phyloP scores from a whole-genome alignment of 2,888 invertebrate species.

The Limnephilus lunatus region DNA sequence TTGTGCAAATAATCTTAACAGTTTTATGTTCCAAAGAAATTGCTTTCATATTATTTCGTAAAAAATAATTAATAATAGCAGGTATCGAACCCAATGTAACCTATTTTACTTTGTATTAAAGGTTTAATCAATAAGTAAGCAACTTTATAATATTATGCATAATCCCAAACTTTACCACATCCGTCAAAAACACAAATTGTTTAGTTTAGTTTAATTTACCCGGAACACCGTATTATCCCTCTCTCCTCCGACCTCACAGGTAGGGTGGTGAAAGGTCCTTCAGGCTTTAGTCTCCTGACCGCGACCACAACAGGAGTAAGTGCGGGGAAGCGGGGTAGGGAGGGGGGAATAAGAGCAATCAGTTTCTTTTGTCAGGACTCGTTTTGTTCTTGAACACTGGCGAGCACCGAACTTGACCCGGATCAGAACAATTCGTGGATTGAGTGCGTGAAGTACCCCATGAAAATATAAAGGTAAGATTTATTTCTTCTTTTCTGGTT shows the following conservation, averaged over 20 bases:
- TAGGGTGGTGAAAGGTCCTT: neutral
- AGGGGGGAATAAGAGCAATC: constrained; percentile 27
- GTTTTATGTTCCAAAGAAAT: too few species aligned
- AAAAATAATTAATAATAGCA: too few species aligned
- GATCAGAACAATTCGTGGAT: neutral
- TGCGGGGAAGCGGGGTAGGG: neutral
- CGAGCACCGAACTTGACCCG: constrained; percentile 30
- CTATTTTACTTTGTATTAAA: too few species aligned
- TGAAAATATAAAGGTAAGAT: neutral
- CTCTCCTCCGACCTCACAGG: neutral
- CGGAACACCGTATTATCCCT: neutral
- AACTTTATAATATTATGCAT: too few species aligned
- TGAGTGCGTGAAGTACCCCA: neutral
- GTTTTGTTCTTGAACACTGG: constrained; percentile 14
- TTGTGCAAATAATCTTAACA: too few species aligned
- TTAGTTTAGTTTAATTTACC: neutral
- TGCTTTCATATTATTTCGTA: too few species aligned
- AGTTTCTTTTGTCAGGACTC: constrained; percentile 12
- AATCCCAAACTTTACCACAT: neutral
- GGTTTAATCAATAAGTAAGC: too few species aligned
- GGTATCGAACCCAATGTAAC: too few species aligned
- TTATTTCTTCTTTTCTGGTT: neutral
- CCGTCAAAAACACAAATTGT: neutral
- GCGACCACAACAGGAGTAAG: neutral
- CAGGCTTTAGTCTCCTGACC: neutral